phyloP scores from a whole-genome alignment of 1,140 invertebrate species.

The Heliconius nattereri region DNA sequence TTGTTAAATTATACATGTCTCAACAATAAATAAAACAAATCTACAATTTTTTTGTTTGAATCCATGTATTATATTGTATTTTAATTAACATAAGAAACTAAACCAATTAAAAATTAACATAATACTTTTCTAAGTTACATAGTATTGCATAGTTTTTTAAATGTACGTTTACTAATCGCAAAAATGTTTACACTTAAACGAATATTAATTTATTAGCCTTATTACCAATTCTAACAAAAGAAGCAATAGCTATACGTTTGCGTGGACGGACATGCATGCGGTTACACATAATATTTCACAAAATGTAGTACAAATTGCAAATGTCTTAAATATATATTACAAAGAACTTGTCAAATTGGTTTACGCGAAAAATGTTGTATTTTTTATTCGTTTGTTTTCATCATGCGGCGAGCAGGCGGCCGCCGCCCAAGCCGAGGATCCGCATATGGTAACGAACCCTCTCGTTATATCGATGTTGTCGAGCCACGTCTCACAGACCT shows the following conservation, averaged over 20 bases:
- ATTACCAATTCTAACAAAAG: slow-evolving; percentile 38
- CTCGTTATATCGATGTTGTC: slow-evolving; percentile 70
- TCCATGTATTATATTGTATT: no score
- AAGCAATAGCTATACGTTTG: slow-evolving; percentile 23
- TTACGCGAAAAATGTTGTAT: slow-evolving; percentile 40
- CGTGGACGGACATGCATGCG: slow-evolving; percentile 28
- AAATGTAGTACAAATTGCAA: slow-evolving; percentile 24
- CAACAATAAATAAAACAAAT: no score
- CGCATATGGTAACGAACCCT: slow-evolving; percentile 90
- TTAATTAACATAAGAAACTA: background rate
- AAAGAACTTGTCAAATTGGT: slow-evolving; percentile 16
- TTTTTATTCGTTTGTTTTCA: slow-evolving; percentile 69
- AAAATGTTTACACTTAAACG: background rate
- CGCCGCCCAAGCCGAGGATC: slow-evolving; percentile 92
- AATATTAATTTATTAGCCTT: slow-evolving; percentile 20
- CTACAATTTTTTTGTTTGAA: no score
- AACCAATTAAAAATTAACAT: no score
- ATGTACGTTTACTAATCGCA: background rate
- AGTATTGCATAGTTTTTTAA: background rate
- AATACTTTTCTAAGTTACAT: no score
- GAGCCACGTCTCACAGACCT: slow-evolving; percentile 63
- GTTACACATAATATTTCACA: slow-evolving; percentile 20
- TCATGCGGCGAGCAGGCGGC: slow-evolving; percentile 84
- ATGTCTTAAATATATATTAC: background rate
- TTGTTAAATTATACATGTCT: no score